These are phyloP conservation scores for Eurytoma adleriae DNA, from an alignment of 2,888 invertebrate species.

Conservation along the genomic window DNA sequence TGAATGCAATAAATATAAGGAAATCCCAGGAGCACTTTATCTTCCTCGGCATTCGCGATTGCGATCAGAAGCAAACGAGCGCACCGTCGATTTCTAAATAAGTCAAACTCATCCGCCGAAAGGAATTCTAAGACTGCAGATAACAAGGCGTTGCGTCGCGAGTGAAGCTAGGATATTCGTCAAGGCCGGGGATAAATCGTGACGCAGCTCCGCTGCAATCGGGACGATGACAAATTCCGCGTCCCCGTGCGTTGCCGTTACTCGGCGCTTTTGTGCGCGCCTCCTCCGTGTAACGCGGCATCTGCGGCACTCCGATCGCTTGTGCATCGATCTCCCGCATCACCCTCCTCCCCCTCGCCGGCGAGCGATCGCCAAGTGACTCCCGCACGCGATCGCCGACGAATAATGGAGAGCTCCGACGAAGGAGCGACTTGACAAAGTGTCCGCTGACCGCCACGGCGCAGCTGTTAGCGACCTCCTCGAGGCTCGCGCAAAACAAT, in stretches of 20 bases:
- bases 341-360: too few relatives aligned
- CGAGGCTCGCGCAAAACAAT: conserved; percentile 24
- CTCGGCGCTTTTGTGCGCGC: conserved; percentile 21
- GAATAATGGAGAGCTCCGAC: conserved; percentile 3
- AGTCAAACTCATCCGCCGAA: too few relatives aligned
- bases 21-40: too few relatives aligned
- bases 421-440: conserved; percentile 32
- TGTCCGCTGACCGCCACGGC: conserved; percentile 32
- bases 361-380: too few relatives aligned
- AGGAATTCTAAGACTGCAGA: too few relatives aligned
- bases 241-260: conserved; percentile 4
- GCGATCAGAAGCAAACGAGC: background rate
- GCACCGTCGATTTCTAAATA: background rate
- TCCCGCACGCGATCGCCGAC: background rate
- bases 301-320: too few relatives aligned
- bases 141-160: too few relatives aligned
- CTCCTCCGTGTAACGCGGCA: background rate
- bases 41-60: too few relatives aligned
- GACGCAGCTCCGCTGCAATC: background rate
- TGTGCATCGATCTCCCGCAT: too few relatives aligned
- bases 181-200: background rate
- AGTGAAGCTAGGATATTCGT: too few relatives aligned
- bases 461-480: conserved; percentile 6
- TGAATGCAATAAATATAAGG: too few relatives aligned
- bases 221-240: conserved; percentile 27